Base-by-base conservation (phyloP, 2,797 vertebrate species). In the Orientallactaga sibirica region DNA sequence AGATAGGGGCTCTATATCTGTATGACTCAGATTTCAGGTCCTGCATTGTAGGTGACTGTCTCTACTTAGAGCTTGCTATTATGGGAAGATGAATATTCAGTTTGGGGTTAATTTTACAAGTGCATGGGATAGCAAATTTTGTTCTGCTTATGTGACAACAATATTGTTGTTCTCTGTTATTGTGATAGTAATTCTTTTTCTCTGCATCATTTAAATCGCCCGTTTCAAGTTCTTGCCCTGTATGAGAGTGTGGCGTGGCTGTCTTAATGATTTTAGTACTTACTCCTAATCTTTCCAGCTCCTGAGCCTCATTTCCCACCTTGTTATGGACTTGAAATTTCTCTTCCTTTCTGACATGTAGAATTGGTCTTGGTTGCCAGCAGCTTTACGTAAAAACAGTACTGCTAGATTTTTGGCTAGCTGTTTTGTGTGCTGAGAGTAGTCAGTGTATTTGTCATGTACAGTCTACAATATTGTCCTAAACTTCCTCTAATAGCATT, bases 261-360 rank as follows among this genome's bases (percentile, higher is more conserved):
- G 33, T 87, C 43, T 78, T 52, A 9, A 48, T 48, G 43, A 8
- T 48, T 48, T 48, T 8, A 48, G 43, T 5, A 48, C 3, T 37
- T 37, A 37, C 33, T 37, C 33, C 33, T 2, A 37, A 37, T 37
- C 33, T 37, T 37, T 37, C 52, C 20, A 84, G n/a, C 3, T 64
- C 61, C 52, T 33, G 83, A 52, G 19, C 19, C 61, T 74, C 27
- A 71, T 27, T 87, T 76, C 27, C 7, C 19, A 41, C 67, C 24
- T 81, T 93, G 76, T 27, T 91, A 61, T 14, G 67, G 25, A 41
- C 37, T 76, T 41, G n/a, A 75, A 8, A 81, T 88, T 94, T 80
- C 20, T 86, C 48, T 76, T 96, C 15, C 66, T 93, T 94, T 88
- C 29, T 37, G 15, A 76, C 1, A 85, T 16, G 24, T 74, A 58